Percentiles rank a stretch among this genome's conserved stretches.
Conservation (phyloP, 2,797 vertebrate species). For the Borostomias antarcticus region DNA sequence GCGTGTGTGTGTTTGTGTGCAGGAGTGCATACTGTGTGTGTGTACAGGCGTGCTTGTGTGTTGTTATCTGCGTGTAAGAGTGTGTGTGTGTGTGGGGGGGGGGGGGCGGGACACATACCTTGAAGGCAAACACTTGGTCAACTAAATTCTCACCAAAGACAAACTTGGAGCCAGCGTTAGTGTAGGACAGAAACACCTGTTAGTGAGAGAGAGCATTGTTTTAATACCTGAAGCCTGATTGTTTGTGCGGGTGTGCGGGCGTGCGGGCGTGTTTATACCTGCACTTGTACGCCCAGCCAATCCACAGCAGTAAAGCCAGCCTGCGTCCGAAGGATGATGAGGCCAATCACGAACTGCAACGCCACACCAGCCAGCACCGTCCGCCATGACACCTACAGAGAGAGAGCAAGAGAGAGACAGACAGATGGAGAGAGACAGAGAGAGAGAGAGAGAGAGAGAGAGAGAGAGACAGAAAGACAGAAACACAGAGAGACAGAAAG, state of each 20-base stretch:
- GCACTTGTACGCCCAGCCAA: constrained; percentile 81
- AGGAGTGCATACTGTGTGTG: neutral
- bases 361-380: constrained; percentile 80
- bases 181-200: constrained; percentile 81
- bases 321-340: constrained; percentile 81
- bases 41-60: neutral
- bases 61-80: neutral
- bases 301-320: constrained; percentile 74
- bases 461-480: neutral
- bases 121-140: constrained; percentile 85
- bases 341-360: constrained; percentile 83
- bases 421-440: neutral
- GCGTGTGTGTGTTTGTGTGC: neutral
- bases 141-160: constrained; percentile 83
- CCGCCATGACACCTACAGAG: constrained; percentile 78
- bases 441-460: neutral
- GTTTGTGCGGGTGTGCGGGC: too few species aligned
- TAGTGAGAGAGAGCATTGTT: constrained; percentile 14
- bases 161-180: constrained; percentile 80
- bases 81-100: neutral
- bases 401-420: neutral
- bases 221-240: constrained; percentile 7
- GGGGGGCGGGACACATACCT: constrained; percentile 66
- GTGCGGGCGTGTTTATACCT: constrained; percentile 64
- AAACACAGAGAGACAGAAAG: neutral